These are phyloP conservation scores for Polyommatus iphigenia DNA, from an alignment of 2,888 invertebrate genomes.

Conservation along the genomic window DNA sequence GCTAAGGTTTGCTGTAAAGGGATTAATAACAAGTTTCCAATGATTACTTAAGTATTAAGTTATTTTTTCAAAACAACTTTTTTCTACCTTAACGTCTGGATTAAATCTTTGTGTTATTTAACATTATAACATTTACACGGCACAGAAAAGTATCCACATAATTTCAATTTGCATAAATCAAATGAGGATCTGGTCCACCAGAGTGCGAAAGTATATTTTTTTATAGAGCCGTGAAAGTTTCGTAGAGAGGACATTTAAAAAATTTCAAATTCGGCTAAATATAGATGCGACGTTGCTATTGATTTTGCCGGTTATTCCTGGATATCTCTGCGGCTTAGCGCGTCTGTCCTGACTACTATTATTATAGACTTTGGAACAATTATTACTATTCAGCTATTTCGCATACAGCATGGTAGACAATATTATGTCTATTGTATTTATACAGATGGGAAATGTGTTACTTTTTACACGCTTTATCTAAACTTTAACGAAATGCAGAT, in stretches of 20 bases:
- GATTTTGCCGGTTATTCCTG: conserved; percentile 47
- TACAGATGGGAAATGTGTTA: no score
- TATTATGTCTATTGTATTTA: no score
- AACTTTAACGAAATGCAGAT: no score
- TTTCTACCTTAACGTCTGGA: no score
- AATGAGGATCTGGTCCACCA: neutral
- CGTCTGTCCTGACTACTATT: neutral
- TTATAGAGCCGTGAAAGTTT: neutral
- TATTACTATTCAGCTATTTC: neutral
- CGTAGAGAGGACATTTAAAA: neutral
- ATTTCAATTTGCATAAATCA: neutral
- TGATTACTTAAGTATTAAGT: no score
- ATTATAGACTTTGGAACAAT: conserved; percentile 4
- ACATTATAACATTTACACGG: neutral
- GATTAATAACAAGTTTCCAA: no score
- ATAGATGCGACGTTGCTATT: conserved; percentile 48
- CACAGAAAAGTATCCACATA: neutral
- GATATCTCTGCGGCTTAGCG: conserved; percentile 24
- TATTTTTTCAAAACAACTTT: no score
- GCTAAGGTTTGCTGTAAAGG: no score
- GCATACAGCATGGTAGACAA: neutral
- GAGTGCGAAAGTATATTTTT: no score
- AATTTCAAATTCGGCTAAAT: conserved; percentile 43
- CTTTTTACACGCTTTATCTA: no score
- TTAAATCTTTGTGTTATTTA: no score